phyloP scores from a whole-genome alignment of 2,888 invertebrate species.

The Synanthedon tipuliformis region DNA sequence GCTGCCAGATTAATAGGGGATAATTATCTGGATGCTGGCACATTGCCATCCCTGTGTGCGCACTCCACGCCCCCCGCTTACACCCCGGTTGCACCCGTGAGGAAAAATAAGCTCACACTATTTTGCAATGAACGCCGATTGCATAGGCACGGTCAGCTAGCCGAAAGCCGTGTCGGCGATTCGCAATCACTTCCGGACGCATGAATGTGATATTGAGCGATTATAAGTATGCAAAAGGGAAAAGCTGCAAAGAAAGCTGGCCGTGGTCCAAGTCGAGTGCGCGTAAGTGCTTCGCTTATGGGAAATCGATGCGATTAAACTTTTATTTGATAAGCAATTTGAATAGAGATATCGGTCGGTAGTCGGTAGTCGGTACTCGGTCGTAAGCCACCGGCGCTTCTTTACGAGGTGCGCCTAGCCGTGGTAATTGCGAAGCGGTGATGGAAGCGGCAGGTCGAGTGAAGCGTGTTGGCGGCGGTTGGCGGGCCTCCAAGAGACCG shows the following conservation, averaged over 20 bases:
- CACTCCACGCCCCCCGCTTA: neutral
- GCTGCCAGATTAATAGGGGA: slow-evolving; percentile 45
- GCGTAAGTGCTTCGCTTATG: slow-evolving; percentile 29
- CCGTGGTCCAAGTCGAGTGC: slow-evolving; percentile 28
- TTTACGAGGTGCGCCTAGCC: slow-evolving; percentile 8
- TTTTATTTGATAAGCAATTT: slow-evolving; percentile 54
- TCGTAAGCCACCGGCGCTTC: slow-evolving; percentile 4
- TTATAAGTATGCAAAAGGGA: slow-evolving; percentile 25
- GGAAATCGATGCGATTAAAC: slow-evolving; percentile 48
- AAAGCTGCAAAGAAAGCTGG: slow-evolving; percentile 31
- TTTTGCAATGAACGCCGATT: no score
- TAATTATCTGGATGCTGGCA: slow-evolving; percentile 42
- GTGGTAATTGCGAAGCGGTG: slow-evolving; percentile 15
- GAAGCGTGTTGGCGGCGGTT: neutral
- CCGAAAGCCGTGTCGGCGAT: neutral
- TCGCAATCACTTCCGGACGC: slow-evolving; percentile 9
- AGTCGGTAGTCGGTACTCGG: neutral
- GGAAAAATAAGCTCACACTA: neutral
- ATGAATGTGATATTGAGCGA: slow-evolving; percentile 24
- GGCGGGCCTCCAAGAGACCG: neutral
- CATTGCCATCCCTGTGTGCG: slow-evolving; percentile 18
- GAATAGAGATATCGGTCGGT: slow-evolving; percentile 23
- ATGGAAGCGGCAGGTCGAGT: slow-evolving; percentile 11
- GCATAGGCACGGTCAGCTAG: no score
- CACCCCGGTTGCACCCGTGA: neutral